Conservation (phyloP, 2,113 vertebrate genomes). For the Epinephelus moara region DNA sequence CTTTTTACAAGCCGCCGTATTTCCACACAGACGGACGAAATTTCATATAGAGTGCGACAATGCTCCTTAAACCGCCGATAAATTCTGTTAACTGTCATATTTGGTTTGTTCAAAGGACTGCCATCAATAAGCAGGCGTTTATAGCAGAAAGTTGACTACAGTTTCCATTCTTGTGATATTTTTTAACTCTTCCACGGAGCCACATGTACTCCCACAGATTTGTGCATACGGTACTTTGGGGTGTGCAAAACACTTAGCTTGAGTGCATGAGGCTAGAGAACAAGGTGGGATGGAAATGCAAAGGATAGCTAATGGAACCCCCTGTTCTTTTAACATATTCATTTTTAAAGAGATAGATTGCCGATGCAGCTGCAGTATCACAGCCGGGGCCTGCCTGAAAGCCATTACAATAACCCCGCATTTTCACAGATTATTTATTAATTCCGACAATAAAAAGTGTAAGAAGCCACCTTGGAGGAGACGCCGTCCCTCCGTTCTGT, state of each 20-base stretch:
- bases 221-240: constrained; percentile 35
- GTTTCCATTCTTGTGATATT: constrained; percentile 14
- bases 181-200: constrained; percentile 30
- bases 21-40: constrained; percentile 21
- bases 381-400: constrained; percentile 74
- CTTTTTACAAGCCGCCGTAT: constrained; percentile 36
- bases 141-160: constrained; percentile 8
- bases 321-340: constrained; percentile 80
- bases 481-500: constrained; percentile 49
- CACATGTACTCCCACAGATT: constrained; percentile 21
- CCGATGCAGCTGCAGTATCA: constrained; percentile 56
- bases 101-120: neutral
- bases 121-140: neutral
- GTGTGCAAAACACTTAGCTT: constrained; percentile 70
- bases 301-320: constrained; percentile 78
- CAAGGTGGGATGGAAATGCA: constrained; percentile 78
- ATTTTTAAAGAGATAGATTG: constrained; percentile 86
- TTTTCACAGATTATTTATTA: constrained; percentile 87
- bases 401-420: constrained; percentile 83
- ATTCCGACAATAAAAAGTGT: constrained; percentile 78
- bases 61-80: constrained; percentile 1
- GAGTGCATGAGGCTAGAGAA: constrained; percentile 72
- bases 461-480: constrained; percentile 75
- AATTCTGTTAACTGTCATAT: neutral
- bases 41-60: neutral